These are phyloP conservation scores for Lagorchestes hirsutus DNA, from an alignment of 2,797 vertebrate species.

Conservation along the genomic window DNA sequence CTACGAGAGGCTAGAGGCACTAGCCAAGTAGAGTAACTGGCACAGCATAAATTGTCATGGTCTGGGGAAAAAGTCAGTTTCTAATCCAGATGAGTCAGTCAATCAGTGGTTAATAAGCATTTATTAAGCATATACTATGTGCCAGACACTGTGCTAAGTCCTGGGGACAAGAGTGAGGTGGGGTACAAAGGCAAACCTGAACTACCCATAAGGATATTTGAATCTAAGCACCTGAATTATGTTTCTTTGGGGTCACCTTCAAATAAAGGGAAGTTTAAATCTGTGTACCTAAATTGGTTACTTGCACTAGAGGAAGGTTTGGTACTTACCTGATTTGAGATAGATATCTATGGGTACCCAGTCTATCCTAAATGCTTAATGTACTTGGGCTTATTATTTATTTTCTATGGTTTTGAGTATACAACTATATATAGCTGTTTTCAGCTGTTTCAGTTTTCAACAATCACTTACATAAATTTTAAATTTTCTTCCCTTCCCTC, in stretches of 20 bases:
- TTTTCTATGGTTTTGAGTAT: not conserved
- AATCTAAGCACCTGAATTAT: not conserved
- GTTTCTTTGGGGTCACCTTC: not conserved
- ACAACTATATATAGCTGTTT: not conserved
- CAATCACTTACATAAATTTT: no score
- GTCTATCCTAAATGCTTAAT: not conserved
- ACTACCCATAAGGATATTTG: not conserved
- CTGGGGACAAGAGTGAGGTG: not conserved
- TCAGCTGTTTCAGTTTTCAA: no score
- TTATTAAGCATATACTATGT: not conserved
- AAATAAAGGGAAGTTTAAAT: not conserved
- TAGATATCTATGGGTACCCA: not conserved
- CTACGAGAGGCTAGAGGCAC: not conserved
- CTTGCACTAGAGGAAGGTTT: not conserved
- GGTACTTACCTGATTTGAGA: not conserved
- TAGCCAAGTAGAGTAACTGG: not conserved
- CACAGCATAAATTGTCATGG: not conserved
- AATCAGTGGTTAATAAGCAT: not conserved
- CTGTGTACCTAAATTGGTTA: not conserved
- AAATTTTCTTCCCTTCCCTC: no score
- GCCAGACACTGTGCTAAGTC: not conserved
- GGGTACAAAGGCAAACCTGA: not conserved
- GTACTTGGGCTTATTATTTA: not conserved
- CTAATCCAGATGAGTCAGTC: not conserved
- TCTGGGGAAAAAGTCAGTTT: not conserved